phyloP scores from a whole-genome alignment of 2,888 invertebrate species.

The Drosophila paramelanica region DNA sequence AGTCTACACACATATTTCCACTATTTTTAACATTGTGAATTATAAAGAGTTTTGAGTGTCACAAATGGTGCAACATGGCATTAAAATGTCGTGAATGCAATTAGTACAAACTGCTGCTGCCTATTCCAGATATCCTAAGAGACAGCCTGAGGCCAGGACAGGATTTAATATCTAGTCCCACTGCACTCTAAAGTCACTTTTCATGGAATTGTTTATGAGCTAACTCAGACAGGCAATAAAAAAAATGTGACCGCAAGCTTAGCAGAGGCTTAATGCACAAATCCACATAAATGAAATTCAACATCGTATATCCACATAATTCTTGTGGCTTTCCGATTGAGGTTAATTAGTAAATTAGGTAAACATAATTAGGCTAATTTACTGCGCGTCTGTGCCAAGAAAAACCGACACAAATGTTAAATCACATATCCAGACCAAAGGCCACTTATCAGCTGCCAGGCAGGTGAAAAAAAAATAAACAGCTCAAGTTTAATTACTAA shows the following conservation, averaged over 20 bases:
- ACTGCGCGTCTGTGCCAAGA: slow-evolving; percentile 47
- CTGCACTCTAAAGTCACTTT: slow-evolving; percentile 29
- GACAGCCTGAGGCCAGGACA: not conserved
- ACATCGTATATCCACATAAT: slow-evolving; percentile 51
- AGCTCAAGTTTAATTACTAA: slow-evolving; percentile 24
- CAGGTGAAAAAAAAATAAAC: slow-evolving; percentile 38
- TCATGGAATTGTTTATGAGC: slow-evolving; percentile 23
- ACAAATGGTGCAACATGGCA: slow-evolving; percentile 49
- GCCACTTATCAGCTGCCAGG: slow-evolving; percentile 51
- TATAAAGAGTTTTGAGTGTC: slow-evolving; percentile 9
- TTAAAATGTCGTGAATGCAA: slow-evolving; percentile 63
- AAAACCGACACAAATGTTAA: slow-evolving; percentile 52
- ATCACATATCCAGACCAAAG: slow-evolving; percentile 55
- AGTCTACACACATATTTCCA: not conserved
- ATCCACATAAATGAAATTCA: slow-evolving; percentile 34
- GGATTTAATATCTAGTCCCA: not conserved
- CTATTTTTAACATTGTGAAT: slow-evolving; percentile 3
- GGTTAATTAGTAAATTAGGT: slow-evolving; percentile 77
- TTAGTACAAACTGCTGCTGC: slow-evolving; percentile 40
- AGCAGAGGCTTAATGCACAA: slow-evolving; percentile 26
- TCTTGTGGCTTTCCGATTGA: slow-evolving; percentile 58
- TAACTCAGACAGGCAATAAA: slow-evolving; percentile 20
- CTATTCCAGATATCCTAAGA: too few species aligned
- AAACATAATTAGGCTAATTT: slow-evolving; percentile 76
- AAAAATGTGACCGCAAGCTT: slow-evolving; percentile 17